Base-by-base conservation (phyloP, 2,797 vertebrate genomes). In the Hyperoplus immaculatus region DNA sequence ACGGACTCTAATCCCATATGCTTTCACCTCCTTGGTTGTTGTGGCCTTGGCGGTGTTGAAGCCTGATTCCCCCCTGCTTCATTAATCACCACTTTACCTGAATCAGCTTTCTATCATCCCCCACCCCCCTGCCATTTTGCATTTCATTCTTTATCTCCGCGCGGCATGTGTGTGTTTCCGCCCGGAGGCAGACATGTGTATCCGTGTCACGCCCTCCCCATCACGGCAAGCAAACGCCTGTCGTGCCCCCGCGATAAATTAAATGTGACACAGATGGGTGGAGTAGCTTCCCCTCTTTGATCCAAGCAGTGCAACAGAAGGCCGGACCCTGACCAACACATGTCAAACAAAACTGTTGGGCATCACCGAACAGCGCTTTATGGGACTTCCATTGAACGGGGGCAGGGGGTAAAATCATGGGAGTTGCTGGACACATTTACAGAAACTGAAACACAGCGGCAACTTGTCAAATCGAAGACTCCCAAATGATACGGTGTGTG, bases 261-360 rank as follows among this genome's bases (percentile, higher is more conserved):
- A 89, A 90, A 86, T 66, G 84, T 85, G 89, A 88, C 89, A 89
- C 90, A 91, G 89, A 91, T 84, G 90, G 89, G 91, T 77, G 90
- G 87, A 88, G 91, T 69, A 81, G 78, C 76, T 18, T 79, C 85
- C 80, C 79, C 69, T 29, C 85, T 91, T 93, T 93, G 91, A 93
- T 92, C 83, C 84, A 85, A 88, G 69, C 46, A 3, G 83, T 45
- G 87, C 88, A 87, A 73, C 91, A 93, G 91, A 92, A 92, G 91
- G 91, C 84, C 79, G 60, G 78, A 86, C 82, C 71, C 89, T 85
- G 88, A 91, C 89, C 87, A 92, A 91, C 92, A 93, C 92, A 89
- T 93, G 91, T 93, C 90, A 85, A 85, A 93, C 92, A 90, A 93
- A 94, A 94, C 91, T 92, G 92, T 92, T 91, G 89, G 91, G 65